Evolutionary conservation across 1,140 invertebrate species (phyloP), one percentile per base, ranked within the genome.

Genomic region (Phenacoccus solenopsis): DNA sequence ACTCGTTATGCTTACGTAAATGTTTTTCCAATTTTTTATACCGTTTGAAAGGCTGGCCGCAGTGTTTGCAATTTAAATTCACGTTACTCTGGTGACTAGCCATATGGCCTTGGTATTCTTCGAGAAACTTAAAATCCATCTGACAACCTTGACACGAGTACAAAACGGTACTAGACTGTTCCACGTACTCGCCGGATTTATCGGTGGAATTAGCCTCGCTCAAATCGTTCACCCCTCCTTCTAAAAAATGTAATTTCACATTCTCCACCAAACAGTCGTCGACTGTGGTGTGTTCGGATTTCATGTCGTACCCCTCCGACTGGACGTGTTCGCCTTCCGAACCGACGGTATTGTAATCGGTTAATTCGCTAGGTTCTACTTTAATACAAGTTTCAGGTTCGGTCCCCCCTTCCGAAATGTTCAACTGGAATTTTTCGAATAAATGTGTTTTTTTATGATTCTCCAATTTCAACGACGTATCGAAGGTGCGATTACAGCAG

Each of bases 1-100:
- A 73, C 28, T 74, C 75, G 12, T 74, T 76, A 35, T 75, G 74
- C 16, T 72, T 75, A 16, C 76, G 71, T 16, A 80, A 75, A 75
- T 87, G 86, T 49, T 85, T 77, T 67, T 84, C 76, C 1, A 87
- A 77, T 74, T 84, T 82, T 7, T 82, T 81, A 74, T 87, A 87
- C 30, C 86, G 72, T 73, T 86, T 86, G 75, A 87, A 87, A 1
- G 83, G 79, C 72, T 83, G 78, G 24, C 81, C 81, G 76, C 86
- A 87, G 56, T 80, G 76, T 27, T 80, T 78, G 74, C 86, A 87
- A 20, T 81, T 77, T 74, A 87, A 87, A 16, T 86, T 86, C 74
- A 86, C 84, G 75, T 83, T 84, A 3, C 85, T 84, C 0, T 84
- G 84, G 75, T 86, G 85, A 74, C 85, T 85, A 38, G 84, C 74